These are phyloP conservation scores for Saguinus imperator DNA, from an alignment of 2,113 vertebrate genomes.

Conservation along the genomic window DNA sequence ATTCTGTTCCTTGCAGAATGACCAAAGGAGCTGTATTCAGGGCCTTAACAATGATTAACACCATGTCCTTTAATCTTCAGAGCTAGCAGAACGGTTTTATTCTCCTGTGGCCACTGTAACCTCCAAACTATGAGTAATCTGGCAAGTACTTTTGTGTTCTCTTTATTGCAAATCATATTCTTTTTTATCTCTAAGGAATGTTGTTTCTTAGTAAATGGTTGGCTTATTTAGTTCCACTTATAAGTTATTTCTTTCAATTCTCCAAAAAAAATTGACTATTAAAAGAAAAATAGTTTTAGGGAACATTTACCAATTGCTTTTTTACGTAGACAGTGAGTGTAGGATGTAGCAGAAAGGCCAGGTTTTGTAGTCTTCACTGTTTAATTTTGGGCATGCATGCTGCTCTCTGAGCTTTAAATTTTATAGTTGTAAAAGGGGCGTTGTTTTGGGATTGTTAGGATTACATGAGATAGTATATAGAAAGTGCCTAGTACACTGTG, in stretches of 20 bases:
- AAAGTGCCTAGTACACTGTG: not conserved
- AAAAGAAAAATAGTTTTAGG: not conserved
- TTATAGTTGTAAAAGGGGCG: not conserved
- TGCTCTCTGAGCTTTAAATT: not conserved
- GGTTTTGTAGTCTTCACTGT: not conserved
- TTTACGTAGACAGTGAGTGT: not conserved
- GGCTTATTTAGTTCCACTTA: not conserved
- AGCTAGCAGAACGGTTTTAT: not conserved
- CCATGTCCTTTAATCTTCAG: not conserved
- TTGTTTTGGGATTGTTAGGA: not conserved
- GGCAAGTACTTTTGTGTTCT: conserved; percentile 33
- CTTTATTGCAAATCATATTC: not conserved
- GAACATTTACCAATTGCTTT: not conserved
- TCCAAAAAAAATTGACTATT: not conserved
- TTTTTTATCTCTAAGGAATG: conserved; percentile 20
- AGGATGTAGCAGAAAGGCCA: not conserved
- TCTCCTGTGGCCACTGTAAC: not conserved
- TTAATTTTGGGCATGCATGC: not conserved
- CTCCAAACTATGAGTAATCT: conserved; percentile 34
- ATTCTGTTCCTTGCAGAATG: not conserved
- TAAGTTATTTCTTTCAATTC: conserved; percentile 32
- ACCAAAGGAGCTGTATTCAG: not conserved
- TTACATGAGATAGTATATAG: not conserved
- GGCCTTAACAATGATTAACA: not conserved
- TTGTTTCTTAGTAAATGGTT: not conserved